Evolutionary conservation across 2,797 vertebrate genomes (phyloP), one percentile per base, ranked within the genome.

Genomic region (Nyctalus aviator): DNA sequence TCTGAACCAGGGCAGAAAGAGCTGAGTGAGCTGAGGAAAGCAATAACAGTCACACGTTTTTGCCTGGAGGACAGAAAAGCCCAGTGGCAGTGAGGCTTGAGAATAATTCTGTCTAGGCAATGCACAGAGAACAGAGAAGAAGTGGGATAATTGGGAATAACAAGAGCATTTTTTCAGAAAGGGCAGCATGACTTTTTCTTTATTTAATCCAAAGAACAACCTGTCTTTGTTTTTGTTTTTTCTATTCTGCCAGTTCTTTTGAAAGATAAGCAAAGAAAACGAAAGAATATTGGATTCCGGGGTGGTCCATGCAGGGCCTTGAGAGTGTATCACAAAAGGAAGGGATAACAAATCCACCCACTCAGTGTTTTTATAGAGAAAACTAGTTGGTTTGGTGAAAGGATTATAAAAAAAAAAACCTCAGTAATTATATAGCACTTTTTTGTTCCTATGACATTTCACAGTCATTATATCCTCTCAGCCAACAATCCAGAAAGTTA

Each of bases 271-370:
- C 44, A 7, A 17, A 25, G 2, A 75, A 46, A 55, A 25, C 23
- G 25, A 13, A 53, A 68, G 59, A 57, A 92, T 2, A 14, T 1
- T 59, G 17, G 18, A 53, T 53, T 25, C 18, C 46, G 6, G 9
- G 41, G 11, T 0, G 0, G n/a, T 18, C 59, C 48, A 23, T 0
- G 12, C 1, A 44, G n/a, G n/a, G 2, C 37, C 30, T 25, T 59
- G 13, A n/a, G 35, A 8, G 6, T 9, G 20, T 32, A 68, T 23
- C 57, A 89, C 20, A 46, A 23, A 27, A 8, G 3, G 2, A 6
- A 82, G n/a, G 27, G 37, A 44, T 37, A 50, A 30, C 23, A 71
- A 81, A 27, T 8, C 57, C 55, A 55, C 17, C 57, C 71, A 55
- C 13, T 35, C 1, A 8, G 25, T 20, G 27, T 81, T 72, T 75